Evolutionary conservation across 1,140 invertebrate species (phyloP).

Genomic region (Belonocnema kinseyi): DNA sequence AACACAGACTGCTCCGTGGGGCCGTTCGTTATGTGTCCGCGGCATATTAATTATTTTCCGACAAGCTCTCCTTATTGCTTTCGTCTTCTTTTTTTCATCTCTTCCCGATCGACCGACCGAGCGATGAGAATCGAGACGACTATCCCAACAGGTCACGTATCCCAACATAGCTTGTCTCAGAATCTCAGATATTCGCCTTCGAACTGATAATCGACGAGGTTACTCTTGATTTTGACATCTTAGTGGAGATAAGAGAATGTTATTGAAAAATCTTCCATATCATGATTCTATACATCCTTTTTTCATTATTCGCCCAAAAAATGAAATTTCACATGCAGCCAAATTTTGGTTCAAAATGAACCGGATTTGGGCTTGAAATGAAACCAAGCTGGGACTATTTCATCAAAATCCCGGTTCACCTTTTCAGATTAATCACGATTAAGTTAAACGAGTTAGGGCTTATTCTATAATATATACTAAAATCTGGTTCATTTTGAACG

Average conservation of each 20-base stretch:
- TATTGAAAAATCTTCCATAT: slow-evolving; percentile 5
- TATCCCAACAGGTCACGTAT: slow-evolving; percentile 31
- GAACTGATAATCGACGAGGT: slow-evolving; percentile 1
- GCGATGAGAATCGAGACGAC: slow-evolving; percentile 16
- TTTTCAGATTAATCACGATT: no score
- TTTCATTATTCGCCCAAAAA: not conserved
- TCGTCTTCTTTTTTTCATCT: slow-evolving; percentile 13
- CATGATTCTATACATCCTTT: slow-evolving; percentile 30
- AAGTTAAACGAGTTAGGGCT: no score
- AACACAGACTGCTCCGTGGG: slow-evolving; percentile 54
- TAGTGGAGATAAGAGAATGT: not conserved
- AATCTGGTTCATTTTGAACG: no score
- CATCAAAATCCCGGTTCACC: no score
- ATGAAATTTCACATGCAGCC: no score
- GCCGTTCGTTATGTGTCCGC: slow-evolving; percentile 54
- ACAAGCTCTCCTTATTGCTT: slow-evolving; percentile 46
- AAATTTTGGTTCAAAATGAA: no score
- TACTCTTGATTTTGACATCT: slow-evolving; percentile 1
- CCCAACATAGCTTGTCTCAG: not conserved
- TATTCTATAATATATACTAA: no score
- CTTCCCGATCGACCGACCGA: slow-evolving; percentile 15
- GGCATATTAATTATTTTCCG: slow-evolving; percentile 57
- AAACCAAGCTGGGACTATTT: no score
- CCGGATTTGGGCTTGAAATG: no score
- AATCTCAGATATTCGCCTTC: not conserved